These are phyloP conservation scores for Emys orbicularis DNA, from an alignment of 2,797 vertebrate species.

Conservation along the genomic window DNA sequence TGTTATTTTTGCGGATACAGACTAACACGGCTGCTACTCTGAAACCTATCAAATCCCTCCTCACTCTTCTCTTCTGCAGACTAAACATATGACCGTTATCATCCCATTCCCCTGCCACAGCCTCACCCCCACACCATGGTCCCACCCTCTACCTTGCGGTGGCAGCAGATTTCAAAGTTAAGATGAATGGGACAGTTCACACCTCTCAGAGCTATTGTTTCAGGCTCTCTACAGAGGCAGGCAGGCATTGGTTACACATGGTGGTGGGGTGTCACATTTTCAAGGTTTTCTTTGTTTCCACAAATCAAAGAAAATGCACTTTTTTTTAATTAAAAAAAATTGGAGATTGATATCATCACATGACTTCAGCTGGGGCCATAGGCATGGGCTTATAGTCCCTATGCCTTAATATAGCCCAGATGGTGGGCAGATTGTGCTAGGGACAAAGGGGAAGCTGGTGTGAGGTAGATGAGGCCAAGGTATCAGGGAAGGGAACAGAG, in stretches of 20 bases:
- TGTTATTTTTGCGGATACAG: too few relatives aligned
- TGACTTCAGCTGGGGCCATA: neutral
- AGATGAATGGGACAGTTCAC: neutral
- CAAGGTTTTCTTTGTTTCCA: neutral
- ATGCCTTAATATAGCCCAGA: neutral
- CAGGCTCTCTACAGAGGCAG: neutral
- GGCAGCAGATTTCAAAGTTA: neutral
- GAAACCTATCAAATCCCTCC: too few relatives aligned
- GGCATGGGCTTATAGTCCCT: neutral
- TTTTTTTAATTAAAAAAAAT: neutral
- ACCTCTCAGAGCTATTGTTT: neutral
- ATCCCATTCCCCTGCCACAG: neutral
- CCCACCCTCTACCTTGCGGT: neutral
- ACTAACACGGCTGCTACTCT: too few relatives aligned
- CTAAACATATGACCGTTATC: neutral
- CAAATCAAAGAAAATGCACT: neutral
- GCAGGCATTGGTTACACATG: neutral
- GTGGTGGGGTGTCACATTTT: too few relatives aligned
- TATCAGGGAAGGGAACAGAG: neutral
- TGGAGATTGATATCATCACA: neutral
- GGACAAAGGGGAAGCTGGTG: neutral
- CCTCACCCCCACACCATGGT: too few relatives aligned
- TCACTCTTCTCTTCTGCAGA: too few relatives aligned
- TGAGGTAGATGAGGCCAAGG: neutral
- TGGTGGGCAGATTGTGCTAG: neutral